These are phyloP conservation scores for Perdita meconis DNA, from an alignment of 2,888 invertebrate species.

Conservation along the genomic window DNA sequence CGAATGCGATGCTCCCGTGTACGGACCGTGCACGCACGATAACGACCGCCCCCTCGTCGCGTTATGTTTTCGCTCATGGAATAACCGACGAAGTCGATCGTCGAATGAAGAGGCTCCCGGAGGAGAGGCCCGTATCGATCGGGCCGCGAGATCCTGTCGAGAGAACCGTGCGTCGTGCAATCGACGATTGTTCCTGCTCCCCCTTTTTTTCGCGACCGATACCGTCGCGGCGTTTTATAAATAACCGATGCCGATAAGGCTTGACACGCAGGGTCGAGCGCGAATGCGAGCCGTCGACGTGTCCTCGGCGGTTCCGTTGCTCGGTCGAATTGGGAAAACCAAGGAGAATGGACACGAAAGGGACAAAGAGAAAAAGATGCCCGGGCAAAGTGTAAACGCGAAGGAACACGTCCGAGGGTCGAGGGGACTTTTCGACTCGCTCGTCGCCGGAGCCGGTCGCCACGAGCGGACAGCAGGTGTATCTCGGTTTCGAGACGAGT, in stretches of 20 bases:
- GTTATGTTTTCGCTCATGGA: no score
- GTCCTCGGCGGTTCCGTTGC: background rate
- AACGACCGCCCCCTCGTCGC: no score
- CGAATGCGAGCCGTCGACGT: background rate
- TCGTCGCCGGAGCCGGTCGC: no score
- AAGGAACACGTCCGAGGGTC: background rate
- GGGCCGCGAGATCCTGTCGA: no score
- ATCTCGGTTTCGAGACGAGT: background rate
- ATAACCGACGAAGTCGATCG: no score
- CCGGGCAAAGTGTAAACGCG: background rate
- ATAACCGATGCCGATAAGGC: slow-evolving; percentile 66
- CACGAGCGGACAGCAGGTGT: no score
- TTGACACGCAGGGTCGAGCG: slow-evolving; percentile 13
- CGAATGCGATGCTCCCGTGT: background rate
- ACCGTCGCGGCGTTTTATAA: slow-evolving; percentile 57
- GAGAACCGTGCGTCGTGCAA: background rate
- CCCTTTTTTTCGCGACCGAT: slow-evolving; percentile 39
- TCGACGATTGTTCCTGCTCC: slow-evolving; percentile 3
- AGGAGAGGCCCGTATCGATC: no score
- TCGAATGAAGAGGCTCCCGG: no score
- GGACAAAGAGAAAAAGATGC: background rate
- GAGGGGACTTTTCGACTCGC: no score
- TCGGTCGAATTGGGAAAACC: background rate
- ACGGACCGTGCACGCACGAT: no score
- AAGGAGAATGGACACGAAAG: background rate